A percentile compares a stretch with the other conserved stretches of the same genome.
Evolutionary conservation across 2,888 invertebrate genomes (phyloP).

Genomic region (Tipula lateralis): DNA sequence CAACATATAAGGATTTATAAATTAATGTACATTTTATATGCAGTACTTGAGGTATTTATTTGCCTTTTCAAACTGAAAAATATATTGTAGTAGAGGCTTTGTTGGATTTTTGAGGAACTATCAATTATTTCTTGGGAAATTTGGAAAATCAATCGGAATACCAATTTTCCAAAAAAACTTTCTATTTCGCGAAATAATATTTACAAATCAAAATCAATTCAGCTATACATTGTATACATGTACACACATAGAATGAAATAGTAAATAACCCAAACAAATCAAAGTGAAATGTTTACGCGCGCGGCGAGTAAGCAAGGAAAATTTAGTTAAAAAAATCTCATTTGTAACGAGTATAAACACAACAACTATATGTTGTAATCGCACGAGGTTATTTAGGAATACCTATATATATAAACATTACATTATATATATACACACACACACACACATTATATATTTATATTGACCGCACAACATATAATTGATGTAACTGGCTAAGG

Average conservation of each 20-base stretch:
- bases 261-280: slow-evolving; percentile 11
- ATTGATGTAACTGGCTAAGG: neutral
- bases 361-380: neutral
- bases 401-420: neutral
- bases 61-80: too few species aligned
- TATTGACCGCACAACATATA: neutral
- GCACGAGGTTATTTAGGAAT: neutral
- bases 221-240: neutral
- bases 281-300: slow-evolving; percentile 14
- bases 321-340: neutral
- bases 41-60: too few species aligned
- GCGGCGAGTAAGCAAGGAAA: neutral
- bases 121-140: neutral
- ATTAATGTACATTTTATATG: too few species aligned
- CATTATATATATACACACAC: neutral
- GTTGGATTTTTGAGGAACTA: too few species aligned
- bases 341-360: neutral
- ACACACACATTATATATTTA: neutral
- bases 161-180: neutral
- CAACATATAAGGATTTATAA: too few species aligned
- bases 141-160: neutral
- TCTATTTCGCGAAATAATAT: neutral
- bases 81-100: too few species aligned
- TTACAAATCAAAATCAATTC: neutral
- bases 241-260: neutral